Base-by-base conservation (phyloP, 2,797 vertebrate genomes). In the Enteromius treurensis region DNA sequence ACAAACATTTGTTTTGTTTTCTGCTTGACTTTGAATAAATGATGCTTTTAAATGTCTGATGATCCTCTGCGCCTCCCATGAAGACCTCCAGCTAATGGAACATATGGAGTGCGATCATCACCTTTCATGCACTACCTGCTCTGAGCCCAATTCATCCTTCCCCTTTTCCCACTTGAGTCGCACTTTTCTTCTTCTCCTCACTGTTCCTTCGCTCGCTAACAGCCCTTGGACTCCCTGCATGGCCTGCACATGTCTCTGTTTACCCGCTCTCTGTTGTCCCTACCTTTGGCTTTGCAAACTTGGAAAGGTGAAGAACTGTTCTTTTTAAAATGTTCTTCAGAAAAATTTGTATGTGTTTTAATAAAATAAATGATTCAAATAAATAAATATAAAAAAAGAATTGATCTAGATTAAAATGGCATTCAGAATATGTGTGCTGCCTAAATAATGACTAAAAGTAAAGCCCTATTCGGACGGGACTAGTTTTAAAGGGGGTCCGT, bases 91-190 rank as follows among this genome's bases (percentile, higher is more conserved):
- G 69, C 81, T 45, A 74, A 84, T 58, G 45, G 51, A 88, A 49
- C 85, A 89, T 85, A 89, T 87, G 85, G 86, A 29, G 49, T 77
- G 82, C 67, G 79, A 89, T 86, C 85, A 88, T 90, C 86, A 89
- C 89, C 81, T 88, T 81, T 73, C 75, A 89, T 78, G 84, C 83
- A 83, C 83, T 85, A 81, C 79, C 85, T 86, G 80, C 49, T 45
- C 58, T 47, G 81, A 82, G 86, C 78, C 62, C 29, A 49, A 85
- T 73, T 80, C 73, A 58, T 83, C 65, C 82, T 80, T 76, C 15
- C 45, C 82, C 79, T 81, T 73, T 37, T 86, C 55, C 71, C 70
- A 58, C 80, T 42, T 29, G 65, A 75, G 65, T 80, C 26, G 2
- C 80, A 75, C 32, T 82, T 78, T 77, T 13, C 32, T 71, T 75